Evolutionary conservation across 2,888 invertebrate genomes (phyloP).

Genomic region (Pasiphila rectangulata): DNA sequence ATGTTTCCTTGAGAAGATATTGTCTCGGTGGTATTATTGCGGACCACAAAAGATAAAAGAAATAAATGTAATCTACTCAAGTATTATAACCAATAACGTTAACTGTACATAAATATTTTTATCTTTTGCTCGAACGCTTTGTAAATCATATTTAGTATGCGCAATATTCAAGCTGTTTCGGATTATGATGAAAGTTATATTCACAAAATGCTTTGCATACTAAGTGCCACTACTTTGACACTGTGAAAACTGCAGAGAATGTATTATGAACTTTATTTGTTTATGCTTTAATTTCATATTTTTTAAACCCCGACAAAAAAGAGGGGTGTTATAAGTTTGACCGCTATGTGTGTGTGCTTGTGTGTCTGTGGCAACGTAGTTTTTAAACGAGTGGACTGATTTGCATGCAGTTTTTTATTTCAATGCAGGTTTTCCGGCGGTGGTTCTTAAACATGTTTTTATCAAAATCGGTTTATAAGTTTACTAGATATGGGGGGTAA

Average conservation of each 20-base stretch:
- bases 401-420: no score
- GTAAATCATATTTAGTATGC: slow-evolving; percentile 5
- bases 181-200: slow-evolving; percentile 6
- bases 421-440: no score
- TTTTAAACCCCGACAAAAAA: no score
- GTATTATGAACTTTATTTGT: slow-evolving; percentile 1
- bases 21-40: slow-evolving; percentile 26
- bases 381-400: no score
- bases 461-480: no score
- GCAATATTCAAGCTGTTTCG: slow-evolving; percentile 1
- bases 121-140: slow-evolving; percentile 14
- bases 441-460: no score
- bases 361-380: no score
- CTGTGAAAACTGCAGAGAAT: neutral
- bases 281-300: neutral
- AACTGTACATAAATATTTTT: slow-evolving; percentile 15
- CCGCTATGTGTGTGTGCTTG: no score
- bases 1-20: slow-evolving; percentile 27
- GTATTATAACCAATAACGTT: slow-evolving; percentile 14
- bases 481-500: no score
- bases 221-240: slow-evolving; percentile 9
- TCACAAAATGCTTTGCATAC: slow-evolving; percentile 7
- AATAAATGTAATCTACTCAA: slow-evolving; percentile 23
- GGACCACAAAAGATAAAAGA: slow-evolving; percentile 21
- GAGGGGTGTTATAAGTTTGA: no score